Evolutionary conservation across 2,888 invertebrate species (phyloP).

Genomic region (Marasmarcha lunaedactyla): DNA sequence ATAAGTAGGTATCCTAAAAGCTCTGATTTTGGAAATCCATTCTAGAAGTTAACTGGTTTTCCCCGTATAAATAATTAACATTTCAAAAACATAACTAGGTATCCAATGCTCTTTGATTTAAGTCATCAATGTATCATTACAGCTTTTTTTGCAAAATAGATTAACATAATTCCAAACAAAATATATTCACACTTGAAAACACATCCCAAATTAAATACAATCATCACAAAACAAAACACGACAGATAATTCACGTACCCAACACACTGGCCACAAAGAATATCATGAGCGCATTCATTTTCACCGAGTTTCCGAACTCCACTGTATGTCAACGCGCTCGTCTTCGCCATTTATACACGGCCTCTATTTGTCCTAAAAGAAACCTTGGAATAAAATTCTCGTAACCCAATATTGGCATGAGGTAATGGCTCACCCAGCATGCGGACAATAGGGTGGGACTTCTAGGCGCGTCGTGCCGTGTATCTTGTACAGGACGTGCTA

Average conservation of each 20-base stretch:
- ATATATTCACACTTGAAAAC: too few species aligned
- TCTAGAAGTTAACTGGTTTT: too few species aligned
- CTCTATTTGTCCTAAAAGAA: slow-evolving; percentile 62
- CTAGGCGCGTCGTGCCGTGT: slow-evolving; percentile 59
- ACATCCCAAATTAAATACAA: too few species aligned
- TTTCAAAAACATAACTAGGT: too few species aligned
- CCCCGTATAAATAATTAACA: too few species aligned
- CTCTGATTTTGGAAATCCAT: too few species aligned
- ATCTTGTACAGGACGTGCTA: slow-evolving; percentile 43
- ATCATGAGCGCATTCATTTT: slow-evolving; percentile 52
- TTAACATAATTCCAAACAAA: too few species aligned
- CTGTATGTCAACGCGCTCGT: slow-evolving; percentile 54
- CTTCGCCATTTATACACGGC: slow-evolving; percentile 63
- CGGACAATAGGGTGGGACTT: slow-evolving; percentile 67
- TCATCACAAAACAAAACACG: not conserved
- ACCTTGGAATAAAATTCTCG: slow-evolving; percentile 68
- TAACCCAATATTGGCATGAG: slow-evolving; percentile 69
- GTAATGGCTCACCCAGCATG: slow-evolving; percentile 61
- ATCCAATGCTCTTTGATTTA: too few species aligned
- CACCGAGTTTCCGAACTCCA: slow-evolving; percentile 43
- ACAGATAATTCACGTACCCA: slow-evolving; percentile 46
- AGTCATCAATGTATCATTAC: too few species aligned
- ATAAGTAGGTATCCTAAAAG: too few species aligned
- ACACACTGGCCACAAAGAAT: slow-evolving; percentile 44
- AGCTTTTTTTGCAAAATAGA: too few species aligned